Conservation (phyloP, 2,797 vertebrate genomes). For the Lates japonicus region DNA sequence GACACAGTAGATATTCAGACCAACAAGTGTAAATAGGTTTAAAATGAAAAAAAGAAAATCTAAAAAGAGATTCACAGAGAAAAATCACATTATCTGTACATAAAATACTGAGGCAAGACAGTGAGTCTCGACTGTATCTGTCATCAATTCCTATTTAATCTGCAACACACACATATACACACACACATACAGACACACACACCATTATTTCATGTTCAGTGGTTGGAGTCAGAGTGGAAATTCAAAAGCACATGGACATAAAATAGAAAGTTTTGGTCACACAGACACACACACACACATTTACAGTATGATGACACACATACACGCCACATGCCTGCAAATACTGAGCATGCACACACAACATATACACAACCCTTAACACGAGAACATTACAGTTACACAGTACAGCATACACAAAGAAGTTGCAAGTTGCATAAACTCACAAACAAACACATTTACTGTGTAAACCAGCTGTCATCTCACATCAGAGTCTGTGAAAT, state of each 20-base stretch:
- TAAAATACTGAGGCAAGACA: neutral
- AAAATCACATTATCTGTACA: constrained; percentile 12
- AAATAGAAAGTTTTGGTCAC: constrained; percentile 23
- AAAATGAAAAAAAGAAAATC: neutral
- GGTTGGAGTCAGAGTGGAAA: constrained; percentile 36
- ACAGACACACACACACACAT: constrained; percentile 21
- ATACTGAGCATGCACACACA: neutral
- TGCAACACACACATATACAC: constrained; percentile 11
- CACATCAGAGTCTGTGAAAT: constrained; percentile 46
- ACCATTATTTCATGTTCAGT: constrained; percentile 18
- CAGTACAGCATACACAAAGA: constrained; percentile 17
- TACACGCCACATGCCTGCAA: neutral
- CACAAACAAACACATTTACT: constrained; percentile 54
- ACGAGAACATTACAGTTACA: neutral
- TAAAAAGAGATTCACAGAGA: neutral
- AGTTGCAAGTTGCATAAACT: constrained; percentile 39
- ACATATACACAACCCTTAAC: constrained; percentile 3
- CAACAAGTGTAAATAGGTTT: neutral
- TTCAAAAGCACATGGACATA: constrained; percentile 25
- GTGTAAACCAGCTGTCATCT: constrained; percentile 59
- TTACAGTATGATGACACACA: constrained; percentile 18
- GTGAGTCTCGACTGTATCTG: constrained; percentile 13
- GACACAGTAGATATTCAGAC: neutral
- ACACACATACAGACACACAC: constrained; percentile 10
- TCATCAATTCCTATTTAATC: constrained; percentile 30